phyloP scores from a whole-genome alignment of 2,797 vertebrate genomes.

The Hyperoplus lanceolatus region DNA sequence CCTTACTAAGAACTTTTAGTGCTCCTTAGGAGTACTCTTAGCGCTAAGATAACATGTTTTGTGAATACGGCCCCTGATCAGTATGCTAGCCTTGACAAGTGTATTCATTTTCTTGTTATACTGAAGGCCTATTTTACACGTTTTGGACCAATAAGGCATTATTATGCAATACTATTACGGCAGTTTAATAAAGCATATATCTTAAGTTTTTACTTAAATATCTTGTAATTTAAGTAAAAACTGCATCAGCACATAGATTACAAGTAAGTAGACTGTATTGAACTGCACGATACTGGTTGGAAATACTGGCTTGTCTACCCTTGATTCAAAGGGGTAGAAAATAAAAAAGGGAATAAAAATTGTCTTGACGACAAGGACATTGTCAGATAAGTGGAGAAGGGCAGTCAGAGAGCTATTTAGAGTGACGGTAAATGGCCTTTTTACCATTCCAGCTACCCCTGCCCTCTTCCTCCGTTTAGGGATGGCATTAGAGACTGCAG shows the following conservation, averaged over 20 bases:
- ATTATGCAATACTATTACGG: constrained; percentile 18
- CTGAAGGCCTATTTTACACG: constrained; percentile 2
- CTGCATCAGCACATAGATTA: constrained; percentile 44
- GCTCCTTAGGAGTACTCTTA: too few relatives aligned
- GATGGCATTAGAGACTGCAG: constrained; percentile 99
- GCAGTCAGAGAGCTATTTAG: constrained; percentile 94
- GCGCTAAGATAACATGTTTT: too few relatives aligned
- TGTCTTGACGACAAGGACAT: constrained; percentile 87
- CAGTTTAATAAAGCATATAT: constrained; percentile 22
- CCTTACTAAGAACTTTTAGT: too few relatives aligned
- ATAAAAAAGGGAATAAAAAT: constrained; percentile 79
- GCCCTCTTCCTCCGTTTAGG: constrained; percentile 86
- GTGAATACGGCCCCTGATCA: constrained; percentile 10
- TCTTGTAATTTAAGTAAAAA: constrained; percentile 23
- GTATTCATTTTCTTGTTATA: constrained; percentile 19
- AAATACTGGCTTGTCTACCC: constrained; percentile 58
- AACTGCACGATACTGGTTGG: constrained; percentile 39
- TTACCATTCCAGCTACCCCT: constrained; percentile 89
- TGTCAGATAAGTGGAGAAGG: constrained; percentile 88
- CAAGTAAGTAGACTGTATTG: constrained; percentile 43
- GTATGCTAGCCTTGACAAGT: constrained; percentile 11
- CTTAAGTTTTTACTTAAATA: too few relatives aligned
- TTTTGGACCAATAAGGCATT: constrained; percentile 1
- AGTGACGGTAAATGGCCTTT: constrained; percentile 95
- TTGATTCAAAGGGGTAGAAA: constrained; percentile 67